These are phyloP conservation scores for Palythoa caribaeorum DNA, from an alignment of 92 coral and sea anemone genomes.

Conservation along the genomic window DNA sequence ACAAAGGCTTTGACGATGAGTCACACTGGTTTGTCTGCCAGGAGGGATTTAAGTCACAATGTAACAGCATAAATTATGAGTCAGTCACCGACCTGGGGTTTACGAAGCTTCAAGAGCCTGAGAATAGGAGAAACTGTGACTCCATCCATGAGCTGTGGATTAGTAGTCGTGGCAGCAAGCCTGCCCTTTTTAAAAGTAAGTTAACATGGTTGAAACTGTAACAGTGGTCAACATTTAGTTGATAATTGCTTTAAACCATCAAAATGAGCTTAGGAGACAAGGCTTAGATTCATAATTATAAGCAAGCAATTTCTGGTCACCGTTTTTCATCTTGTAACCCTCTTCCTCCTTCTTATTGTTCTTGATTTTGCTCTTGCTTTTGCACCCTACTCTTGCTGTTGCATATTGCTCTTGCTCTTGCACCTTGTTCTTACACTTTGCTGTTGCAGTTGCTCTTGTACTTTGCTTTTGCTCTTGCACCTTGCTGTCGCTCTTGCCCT, in stretches of 20 bases:
- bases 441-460: too few species aligned
- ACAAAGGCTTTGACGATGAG: slow-evolving; percentile 83
- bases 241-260: too few species aligned
- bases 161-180: slow-evolving; percentile 48
- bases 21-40: slow-evolving; percentile 93
- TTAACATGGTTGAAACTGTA: not conserved
- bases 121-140: slow-evolving; percentile 13
- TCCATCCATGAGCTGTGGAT: slow-evolving; percentile 71
- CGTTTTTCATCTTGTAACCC: not conserved
- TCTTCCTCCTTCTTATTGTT: not conserved
- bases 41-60: slow-evolving; percentile 80
- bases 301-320: too few species aligned
- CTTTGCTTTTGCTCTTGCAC: not conserved
- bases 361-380: not conserved
- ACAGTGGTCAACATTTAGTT: not conserved
- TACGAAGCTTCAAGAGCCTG: slow-evolving; percentile 18
- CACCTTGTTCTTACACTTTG: not conserved
- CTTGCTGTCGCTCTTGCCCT: too few species aligned
- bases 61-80: slow-evolving; percentile 65
- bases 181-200: slow-evolving; percentile 66
- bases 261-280: too few species aligned
- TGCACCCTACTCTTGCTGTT: not conserved
- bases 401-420: too few species aligned
- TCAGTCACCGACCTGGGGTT: slow-evolving; percentile 67
- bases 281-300: too few species aligned